A percentile compares a stretch with the other conserved stretches of the same genome.
These are phyloP conservation scores for Octopus sinensis DNA, from an alignment of 1,140 invertebrate genomes.

Conservation along the genomic window DNA sequence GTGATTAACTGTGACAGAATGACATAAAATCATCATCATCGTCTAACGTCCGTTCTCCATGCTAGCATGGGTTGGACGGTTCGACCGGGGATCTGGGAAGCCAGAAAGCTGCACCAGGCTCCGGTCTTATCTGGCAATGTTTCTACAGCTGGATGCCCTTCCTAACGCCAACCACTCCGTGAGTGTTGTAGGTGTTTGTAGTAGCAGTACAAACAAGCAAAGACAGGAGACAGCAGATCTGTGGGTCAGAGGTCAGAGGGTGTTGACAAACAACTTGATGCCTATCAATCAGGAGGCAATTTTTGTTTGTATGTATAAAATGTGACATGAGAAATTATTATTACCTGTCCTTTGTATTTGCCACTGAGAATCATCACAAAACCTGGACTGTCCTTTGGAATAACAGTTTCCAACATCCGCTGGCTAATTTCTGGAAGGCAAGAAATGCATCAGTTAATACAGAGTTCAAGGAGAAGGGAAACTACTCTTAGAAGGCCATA, in stretches of 20 bases:
- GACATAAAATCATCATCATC: too few species aligned
- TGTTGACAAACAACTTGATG: too few species aligned
- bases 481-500: neutral
- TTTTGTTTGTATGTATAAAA: neutral
- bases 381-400: slow-evolving; percentile 49
- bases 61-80: too few species aligned
- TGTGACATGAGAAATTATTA: neutral
- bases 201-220: neutral
- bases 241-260: too few species aligned
- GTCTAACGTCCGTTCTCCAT: too few species aligned
- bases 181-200: neutral
- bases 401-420: slow-evolving; percentile 56
- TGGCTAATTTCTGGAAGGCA: slow-evolving; percentile 42
- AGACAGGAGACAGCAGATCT: neutral
- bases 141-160: neutral
- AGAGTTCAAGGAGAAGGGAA: neutral
- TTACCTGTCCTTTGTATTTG: slow-evolving; percentile 51
- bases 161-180: neutral
- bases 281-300: neutral
- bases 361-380: slow-evolving; percentile 55
- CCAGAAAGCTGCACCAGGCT: too few species aligned
- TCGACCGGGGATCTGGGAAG: too few species aligned
- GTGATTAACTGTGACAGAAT: too few species aligned
- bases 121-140: too few species aligned
- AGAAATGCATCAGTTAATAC: neutral